phyloP scores from a whole-genome alignment of 1,140 invertebrate genomes.

The Bombus superbus region DNA sequence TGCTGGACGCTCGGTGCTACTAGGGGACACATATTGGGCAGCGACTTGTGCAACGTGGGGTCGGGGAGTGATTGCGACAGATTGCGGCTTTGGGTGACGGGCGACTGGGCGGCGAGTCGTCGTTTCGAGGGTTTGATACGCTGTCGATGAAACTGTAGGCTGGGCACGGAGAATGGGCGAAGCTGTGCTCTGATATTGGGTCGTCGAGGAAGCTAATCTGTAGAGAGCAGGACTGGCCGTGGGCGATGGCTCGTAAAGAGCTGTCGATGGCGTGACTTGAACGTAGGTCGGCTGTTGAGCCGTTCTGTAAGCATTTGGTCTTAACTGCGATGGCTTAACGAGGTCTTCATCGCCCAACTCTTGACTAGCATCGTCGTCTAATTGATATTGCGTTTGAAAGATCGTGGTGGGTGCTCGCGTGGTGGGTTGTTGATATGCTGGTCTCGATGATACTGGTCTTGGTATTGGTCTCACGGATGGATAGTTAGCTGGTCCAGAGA shows the following conservation, averaged over 20 bases:
- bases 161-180: conserved; percentile 69
- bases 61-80: conserved; percentile 85
- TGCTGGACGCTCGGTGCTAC: conserved; percentile 83
- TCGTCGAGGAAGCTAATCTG: conserved; percentile 79
- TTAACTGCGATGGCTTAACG: conserved; percentile 72
- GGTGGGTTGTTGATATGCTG: conserved; percentile 81
- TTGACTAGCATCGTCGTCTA: conserved; percentile 84
- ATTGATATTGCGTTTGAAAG: conserved; percentile 86
- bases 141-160: conserved; percentile 69
- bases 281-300: conserved; percentile 70
- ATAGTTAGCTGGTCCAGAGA: conserved; percentile 86
- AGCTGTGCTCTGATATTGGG: conserved; percentile 76
- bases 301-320: conserved; percentile 72
- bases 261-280: conserved; percentile 71
- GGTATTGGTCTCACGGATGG: conserved; percentile 83
- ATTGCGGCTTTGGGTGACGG: conserved; percentile 81
- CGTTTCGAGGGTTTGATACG: conserved; percentile 80
- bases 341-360: conserved; percentile 85
- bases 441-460: conserved; percentile 76
- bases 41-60: conserved; percentile 86
- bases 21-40: conserved; percentile 83
- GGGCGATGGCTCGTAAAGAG: conserved; percentile 75
- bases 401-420: conserved; percentile 85
- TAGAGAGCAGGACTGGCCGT: conserved; percentile 78
- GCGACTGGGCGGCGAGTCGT: conserved; percentile 79